phyloP scores from a whole-genome alignment of 1,140 invertebrate species.

The Probaryconus sp. region DNA sequence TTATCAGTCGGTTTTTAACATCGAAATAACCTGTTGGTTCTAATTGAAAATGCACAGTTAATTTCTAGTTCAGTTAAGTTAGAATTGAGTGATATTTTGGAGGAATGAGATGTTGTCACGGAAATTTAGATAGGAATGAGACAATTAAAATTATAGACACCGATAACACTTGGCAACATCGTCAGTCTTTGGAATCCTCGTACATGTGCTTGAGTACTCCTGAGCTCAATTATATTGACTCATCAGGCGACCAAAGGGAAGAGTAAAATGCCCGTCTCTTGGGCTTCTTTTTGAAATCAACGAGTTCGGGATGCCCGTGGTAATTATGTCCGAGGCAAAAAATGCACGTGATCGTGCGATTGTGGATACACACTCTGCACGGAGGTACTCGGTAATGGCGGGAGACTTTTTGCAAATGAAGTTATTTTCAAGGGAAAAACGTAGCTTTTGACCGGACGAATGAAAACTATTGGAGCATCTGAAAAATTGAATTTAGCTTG shows the following conservation, averaged over 20 bases:
- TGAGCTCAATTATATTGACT: slow-evolving; percentile 47
- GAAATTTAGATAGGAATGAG: too few relatives aligned
- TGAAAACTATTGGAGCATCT: slow-evolving; percentile 7
- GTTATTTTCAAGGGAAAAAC: slow-evolving; percentile 24
- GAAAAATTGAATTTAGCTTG: slow-evolving; percentile 37
- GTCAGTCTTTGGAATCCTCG: slow-evolving; percentile 29
- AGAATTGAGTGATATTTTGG: too few relatives aligned
- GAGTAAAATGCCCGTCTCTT: slow-evolving; percentile 10
- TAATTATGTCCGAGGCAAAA: slow-evolving; percentile 37
- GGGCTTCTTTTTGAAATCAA: slow-evolving; percentile 38
- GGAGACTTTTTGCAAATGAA: slow-evolving; percentile 37
- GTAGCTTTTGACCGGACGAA: too few relatives aligned
- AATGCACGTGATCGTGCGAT: slow-evolving; percentile 28
- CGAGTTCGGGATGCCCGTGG: slow-evolving; percentile 19
- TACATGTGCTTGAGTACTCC: slow-evolving; percentile 43
- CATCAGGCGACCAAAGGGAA: slow-evolving; percentile 22
- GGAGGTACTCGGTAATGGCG: slow-evolving; percentile 8
- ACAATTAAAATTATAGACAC: too few relatives aligned
- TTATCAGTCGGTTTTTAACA: too few relatives aligned
- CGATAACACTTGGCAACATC: slow-evolving; percentile 16
- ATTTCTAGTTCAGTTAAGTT: too few relatives aligned
- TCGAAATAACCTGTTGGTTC: too few relatives aligned
- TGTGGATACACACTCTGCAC: too few relatives aligned
- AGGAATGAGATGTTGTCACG: too few relatives aligned
- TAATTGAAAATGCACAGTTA: too few relatives aligned